A percentile compares a stretch with the other conserved stretches of the same genome.
phyloP scores from a whole-genome alignment of 2,797 vertebrate species.

The Phoeniculus purpureus region DNA sequence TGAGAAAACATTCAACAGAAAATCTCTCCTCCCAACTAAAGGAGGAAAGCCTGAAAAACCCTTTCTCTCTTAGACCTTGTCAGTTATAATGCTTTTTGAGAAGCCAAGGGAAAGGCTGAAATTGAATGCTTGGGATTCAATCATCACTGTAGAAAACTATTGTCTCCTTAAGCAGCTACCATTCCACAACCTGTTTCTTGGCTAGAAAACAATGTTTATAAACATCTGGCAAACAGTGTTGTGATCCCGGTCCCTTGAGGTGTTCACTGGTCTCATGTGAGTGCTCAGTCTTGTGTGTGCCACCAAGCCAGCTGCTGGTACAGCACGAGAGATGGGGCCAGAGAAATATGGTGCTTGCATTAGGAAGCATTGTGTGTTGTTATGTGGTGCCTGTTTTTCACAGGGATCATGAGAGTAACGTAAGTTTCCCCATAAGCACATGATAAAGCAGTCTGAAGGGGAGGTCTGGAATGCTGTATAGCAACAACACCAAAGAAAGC shows the following conservation, averaged over 20 bases:
- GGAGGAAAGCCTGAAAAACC: neutral
- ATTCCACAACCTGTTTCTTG: neutral
- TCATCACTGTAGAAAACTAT: neutral
- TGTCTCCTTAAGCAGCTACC: neutral
- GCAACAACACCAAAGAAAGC: neutral
- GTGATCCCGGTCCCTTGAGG: neutral
- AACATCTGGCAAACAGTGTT: neutral
- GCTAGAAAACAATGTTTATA: neutral
- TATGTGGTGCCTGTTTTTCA: neutral
- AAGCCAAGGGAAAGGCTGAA: neutral
- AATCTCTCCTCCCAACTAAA: neutral
- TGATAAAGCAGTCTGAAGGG: neutral
- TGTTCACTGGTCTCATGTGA: accelerated
- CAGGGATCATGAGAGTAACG: neutral
- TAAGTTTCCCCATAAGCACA: accelerated
- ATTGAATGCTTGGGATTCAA: neutral
- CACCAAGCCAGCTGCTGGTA: neutral
- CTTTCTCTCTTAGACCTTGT: neutral
- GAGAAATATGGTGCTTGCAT: neutral
- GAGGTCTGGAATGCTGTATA: neutral
- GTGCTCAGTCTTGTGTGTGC: accelerated
- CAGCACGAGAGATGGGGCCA: accelerated
- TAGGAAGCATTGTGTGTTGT: neutral
- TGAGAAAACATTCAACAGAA: neutral
- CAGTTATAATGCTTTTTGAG: neutral